Percentiles rank a stretch among this genome's conserved stretches.
These are phyloP conservation scores for Trachythela sp. DNA, from an alignment of 64 coral and sea anemone species.

Conservation along the genomic window DNA sequence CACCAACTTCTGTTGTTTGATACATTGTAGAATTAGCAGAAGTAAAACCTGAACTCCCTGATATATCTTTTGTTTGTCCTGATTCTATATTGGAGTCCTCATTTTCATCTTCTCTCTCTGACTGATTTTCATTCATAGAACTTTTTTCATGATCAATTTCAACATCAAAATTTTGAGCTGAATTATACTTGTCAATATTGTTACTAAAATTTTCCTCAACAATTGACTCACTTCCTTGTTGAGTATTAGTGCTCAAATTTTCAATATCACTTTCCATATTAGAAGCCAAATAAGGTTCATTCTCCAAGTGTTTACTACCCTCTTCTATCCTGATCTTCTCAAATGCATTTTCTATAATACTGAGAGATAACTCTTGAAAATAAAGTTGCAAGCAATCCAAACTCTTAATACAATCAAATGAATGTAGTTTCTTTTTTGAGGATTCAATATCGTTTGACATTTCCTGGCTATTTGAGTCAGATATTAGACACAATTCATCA, in stretches of 20 bases:
- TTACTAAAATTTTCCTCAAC: neutral
- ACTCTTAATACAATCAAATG: neutral
- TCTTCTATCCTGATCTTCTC: neutral
- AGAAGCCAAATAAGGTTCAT: neutral
- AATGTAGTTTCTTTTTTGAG: neutral
- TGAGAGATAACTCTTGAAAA: neutral
- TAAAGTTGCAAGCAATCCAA: neutral
- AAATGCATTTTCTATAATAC: neutral
- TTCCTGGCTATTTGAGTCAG: neutral
- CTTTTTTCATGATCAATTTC: neutral
- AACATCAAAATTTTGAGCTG: neutral
- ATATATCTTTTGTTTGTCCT: neutral
- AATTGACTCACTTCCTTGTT: neutral
- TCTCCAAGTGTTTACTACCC: neutral
- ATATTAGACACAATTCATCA: neutral
- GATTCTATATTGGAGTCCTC: neutral
- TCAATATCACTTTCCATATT: neutral
- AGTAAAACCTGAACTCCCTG: neutral
- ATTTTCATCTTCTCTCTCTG: neutral
- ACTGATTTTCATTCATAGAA: neutral
- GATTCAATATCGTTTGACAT: neutral
- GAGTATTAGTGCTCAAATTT: neutral
- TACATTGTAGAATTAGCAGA: slow-evolving; percentile 4
- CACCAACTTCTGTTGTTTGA: neutral
- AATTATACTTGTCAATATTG: neutral